Base-by-base conservation (phyloP, 2,113 vertebrate genomes). In the Tringa solitaria region DNA sequence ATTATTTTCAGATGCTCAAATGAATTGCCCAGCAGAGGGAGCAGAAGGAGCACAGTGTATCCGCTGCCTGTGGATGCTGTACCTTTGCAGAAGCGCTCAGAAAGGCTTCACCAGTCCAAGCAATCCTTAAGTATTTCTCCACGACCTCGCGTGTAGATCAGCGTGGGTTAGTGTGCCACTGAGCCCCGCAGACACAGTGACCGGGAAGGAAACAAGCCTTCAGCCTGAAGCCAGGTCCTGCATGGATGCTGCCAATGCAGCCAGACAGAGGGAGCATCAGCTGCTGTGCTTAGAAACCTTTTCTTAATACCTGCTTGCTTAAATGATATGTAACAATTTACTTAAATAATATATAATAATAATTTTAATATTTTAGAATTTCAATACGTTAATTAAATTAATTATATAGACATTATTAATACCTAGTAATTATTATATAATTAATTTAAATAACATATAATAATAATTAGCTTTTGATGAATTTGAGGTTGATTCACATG, bases 11-110 rank as follows among this genome's bases (percentile, higher is more conserved):
- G 68, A 2, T 18, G 28, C 56, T 50, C 27, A 1, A 9, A 28
- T 2, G 41, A 50, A 6, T 35, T 69, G 97, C 60, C 73, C 84
- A 77, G 76, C 2, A 93, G 84, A 97, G 51, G 86, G 45, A 73
- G 78, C 81, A 64, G 35, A 41, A 81, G 69, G 95, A 96, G 84
- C 86, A 59, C 12, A 4, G 26, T 41, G 35, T 15, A 2, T 6
- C 18, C 4, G 2, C 39, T 12, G 53, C 22, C 50, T 9, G 22
- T 13, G 57, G 77, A 45, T 53, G 8, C 61, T 2, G 5, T 2
- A 0, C 50, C 0, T 28, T 30, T 5, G 77, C 30, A 12, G 22
- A 19, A 51, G 26, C 15, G 2, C 4, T 13, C 32, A 3, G 72
- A 21, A 75, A 94, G 69, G 18, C 4, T 41, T 12, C 10, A 37